These are phyloP conservation scores for Erebia palarica DNA, from an alignment of 2,888 invertebrate species.

Conservation along the genomic window DNA sequence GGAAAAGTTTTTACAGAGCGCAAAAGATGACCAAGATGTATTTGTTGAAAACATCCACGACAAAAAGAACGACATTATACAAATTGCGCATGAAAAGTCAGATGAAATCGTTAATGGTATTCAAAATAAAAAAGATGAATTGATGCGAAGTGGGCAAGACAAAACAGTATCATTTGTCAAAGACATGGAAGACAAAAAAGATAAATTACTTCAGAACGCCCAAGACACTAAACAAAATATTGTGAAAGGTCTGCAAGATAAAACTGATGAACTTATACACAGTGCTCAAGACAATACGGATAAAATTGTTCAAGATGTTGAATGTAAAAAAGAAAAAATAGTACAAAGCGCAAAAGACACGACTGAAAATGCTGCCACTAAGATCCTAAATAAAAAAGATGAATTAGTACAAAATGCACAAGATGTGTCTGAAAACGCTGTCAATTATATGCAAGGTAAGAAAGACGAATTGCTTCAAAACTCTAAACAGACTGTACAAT, in stretches of 20 bases:
- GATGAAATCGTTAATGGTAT: constrained; percentile 35
- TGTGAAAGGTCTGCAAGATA: constrained; percentile 32
- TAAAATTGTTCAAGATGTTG: constrained; percentile 41
- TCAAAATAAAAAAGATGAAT: constrained; percentile 43
- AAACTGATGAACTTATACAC: constrained; percentile 44
- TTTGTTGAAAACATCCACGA: constrained; percentile 43
- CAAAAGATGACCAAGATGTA: constrained; percentile 46
- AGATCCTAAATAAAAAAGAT: constrained; percentile 46
- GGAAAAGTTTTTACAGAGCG: constrained; percentile 35
- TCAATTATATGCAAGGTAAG: constrained; percentile 45
- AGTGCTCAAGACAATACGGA: constrained; percentile 50
- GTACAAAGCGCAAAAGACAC: constrained; percentile 40
- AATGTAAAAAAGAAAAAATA: constrained; percentile 42
- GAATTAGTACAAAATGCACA: constrained; percentile 42
- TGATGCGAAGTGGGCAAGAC: constrained; percentile 41
- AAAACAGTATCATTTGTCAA: constrained; percentile 42
- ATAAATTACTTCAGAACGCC: constrained; percentile 37
- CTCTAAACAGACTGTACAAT: constrained; percentile 34
- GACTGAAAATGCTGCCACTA: constrained; percentile 21
- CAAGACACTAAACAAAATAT: constrained; percentile 27
- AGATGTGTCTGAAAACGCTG: constrained; percentile 29
- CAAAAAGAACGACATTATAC: constrained; percentile 40
- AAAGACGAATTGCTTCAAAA: constrained; percentile 43
- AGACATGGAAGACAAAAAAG: constrained; percentile 41
- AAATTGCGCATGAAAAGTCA: constrained; percentile 33